Conservation (phyloP, 2,113 vertebrate species). For the Excalfactoria chinensis region DNA sequence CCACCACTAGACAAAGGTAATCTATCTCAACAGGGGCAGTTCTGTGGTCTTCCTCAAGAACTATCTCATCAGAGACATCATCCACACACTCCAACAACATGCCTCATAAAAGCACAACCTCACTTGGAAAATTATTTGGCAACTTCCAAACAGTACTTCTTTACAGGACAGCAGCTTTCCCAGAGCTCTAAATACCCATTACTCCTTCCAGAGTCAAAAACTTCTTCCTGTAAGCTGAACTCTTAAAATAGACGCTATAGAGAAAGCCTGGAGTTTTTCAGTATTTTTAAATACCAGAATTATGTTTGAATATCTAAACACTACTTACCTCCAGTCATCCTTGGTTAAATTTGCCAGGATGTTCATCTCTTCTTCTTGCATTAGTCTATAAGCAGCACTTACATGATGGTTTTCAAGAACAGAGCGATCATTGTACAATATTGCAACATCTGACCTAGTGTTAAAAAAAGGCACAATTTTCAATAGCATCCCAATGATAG, state of each 20-base stretch:
- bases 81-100: neutral
- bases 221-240: neutral
- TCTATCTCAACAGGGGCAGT: neutral
- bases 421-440: conserved; percentile 96
- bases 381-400: conserved; percentile 95
- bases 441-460: conserved; percentile 93
- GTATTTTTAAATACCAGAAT: conserved; percentile 12
- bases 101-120: neutral
- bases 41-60: neutral
- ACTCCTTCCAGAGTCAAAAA: neutral
- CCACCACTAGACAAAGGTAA: neutral
- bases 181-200: neutral
- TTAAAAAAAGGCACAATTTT: conserved; percentile 6
- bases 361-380: conserved; percentile 99
- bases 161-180: neutral
- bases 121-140: neutral
- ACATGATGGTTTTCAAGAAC: conserved; percentile 99
- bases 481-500: rapidly evolving
- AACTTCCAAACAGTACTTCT: neutral
- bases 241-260: neutral
- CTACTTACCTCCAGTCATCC: conserved; percentile 95
- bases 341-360: conserved; percentile 94
- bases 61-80: neutral
- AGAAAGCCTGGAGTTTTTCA: neutral
- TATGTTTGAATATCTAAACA: neutral